phyloP scores from a whole-genome alignment of 2,888 invertebrate species.

The Pseudoips prasinana region DNA sequence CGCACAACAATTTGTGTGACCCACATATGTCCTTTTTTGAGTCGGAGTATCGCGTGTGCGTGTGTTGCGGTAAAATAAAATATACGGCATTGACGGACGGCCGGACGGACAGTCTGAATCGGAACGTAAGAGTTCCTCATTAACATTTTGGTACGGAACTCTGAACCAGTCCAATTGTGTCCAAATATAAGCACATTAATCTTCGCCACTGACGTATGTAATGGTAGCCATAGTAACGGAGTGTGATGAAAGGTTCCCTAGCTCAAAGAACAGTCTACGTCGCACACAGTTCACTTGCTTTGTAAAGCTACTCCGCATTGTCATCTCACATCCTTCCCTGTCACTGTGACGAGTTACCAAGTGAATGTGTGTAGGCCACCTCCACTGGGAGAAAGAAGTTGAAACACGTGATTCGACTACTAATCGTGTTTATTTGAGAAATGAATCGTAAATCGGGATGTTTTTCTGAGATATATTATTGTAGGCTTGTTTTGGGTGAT shows the following conservation, averaged over 20 bases:
- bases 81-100: no score
- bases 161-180: no score
- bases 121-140: no score
- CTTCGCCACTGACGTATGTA: no score
- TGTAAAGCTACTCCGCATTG: conserved; percentile 10
- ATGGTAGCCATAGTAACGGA: conserved; percentile 4
- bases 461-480: neutral
- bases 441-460: conserved; percentile 5
- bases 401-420: neutral
- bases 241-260: conserved; percentile 6
- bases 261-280: conserved; percentile 12
- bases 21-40: no score
- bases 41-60: no score
- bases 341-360: conserved; percentile 9
- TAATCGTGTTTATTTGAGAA: conserved; percentile 21
- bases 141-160: no score
- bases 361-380: conserved; percentile 3
- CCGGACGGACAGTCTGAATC: no score
- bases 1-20: no score
- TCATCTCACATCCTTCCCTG: conserved; percentile 15
- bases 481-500: no score
- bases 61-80: no score
- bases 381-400: neutral
- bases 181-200: no score
- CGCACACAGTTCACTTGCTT: conserved; percentile 7